phyloP scores from a whole-genome alignment of 35 echinoderm and acorn worm species.

The Chiridota heheva region DNA sequence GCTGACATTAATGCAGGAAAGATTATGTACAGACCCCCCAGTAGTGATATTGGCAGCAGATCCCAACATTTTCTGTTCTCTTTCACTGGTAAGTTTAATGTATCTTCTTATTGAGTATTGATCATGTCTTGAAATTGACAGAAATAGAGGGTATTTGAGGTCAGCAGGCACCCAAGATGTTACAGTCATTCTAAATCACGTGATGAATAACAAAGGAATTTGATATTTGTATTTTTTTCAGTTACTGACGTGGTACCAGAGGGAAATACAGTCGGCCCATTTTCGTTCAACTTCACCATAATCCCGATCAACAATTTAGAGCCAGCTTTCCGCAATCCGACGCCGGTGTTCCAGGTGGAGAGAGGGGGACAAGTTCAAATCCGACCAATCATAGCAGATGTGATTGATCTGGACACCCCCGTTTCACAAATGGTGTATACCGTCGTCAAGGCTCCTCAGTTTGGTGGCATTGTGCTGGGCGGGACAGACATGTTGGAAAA shows the following conservation, averaged over 20 bases:
- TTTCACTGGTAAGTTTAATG: conserved; percentile 79
- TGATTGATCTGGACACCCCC: conserved; percentile 74
- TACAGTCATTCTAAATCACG: no score
- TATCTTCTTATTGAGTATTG: neutral
- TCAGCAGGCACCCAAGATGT: no score
- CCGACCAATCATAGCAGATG: conserved; percentile 46
- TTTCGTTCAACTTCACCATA: conserved; percentile 88
- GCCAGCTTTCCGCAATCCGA: conserved; percentile 55
- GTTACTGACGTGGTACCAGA: conserved; percentile 78
- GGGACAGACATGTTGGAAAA: conserved; percentile 43
- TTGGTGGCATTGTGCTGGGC: conserved; percentile 65
- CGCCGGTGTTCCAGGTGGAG: conserved; percentile 62
- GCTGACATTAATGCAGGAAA: conserved; percentile 92
- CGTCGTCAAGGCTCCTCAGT: conserved; percentile 42
- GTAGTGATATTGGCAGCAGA: conserved; percentile 41
- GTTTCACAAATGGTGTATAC: conserved; percentile 58
- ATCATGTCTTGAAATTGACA: no score
- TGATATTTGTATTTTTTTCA: no score
- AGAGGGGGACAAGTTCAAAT: conserved; percentile 65
- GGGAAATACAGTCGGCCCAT: conserved; percentile 75
- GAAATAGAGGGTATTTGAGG: no score
- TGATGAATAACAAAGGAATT: no score
- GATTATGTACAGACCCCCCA: conserved; percentile 86
- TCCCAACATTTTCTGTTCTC: conserved; percentile 47
- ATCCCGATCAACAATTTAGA: conserved; percentile 60